These are phyloP conservation scores for Lophius americanus DNA, from an alignment of 2,797 vertebrate genomes.

Conservation along the genomic window DNA sequence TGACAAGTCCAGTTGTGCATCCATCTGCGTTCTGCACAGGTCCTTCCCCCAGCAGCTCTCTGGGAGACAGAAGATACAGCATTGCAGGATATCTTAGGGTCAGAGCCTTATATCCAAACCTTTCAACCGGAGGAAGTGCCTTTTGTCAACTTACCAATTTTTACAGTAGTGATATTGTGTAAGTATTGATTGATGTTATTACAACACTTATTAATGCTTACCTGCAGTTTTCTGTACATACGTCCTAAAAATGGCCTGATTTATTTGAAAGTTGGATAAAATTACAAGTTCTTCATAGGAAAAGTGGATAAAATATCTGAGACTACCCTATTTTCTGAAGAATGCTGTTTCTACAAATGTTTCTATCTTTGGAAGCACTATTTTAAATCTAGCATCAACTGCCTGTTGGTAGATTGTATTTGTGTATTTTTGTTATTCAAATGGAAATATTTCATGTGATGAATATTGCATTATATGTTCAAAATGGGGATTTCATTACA, in stretches of 20 bases:
- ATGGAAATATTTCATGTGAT: neutral
- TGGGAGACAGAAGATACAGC: slow-evolving; percentile 11
- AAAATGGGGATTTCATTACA: neutral
- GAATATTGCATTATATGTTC: neutral
- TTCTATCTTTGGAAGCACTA: neutral
- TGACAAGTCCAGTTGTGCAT: slow-evolving; percentile 60
- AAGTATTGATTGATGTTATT: slow-evolving; percentile 45
- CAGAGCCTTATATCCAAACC: slow-evolving; percentile 15
- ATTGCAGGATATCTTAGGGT: slow-evolving; percentile 21
- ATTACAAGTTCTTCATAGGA: neutral
- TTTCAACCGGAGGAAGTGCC: slow-evolving; percentile 38
- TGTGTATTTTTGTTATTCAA: no score
- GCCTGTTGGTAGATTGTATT: neutral
- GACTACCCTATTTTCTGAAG: neutral
- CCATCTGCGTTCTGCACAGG: slow-evolving; percentile 27
- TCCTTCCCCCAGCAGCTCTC: slow-evolving; percentile 29
- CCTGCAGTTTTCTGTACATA: neutral
- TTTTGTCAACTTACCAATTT: slow-evolving; percentile 50
- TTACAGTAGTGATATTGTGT: slow-evolving; percentile 52
- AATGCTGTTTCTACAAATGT: neutral
- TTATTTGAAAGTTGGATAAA: neutral
- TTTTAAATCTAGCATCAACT: no score
- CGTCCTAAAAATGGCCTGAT: neutral
- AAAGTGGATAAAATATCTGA: neutral
- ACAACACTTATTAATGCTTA: neutral